Percentiles rank a stretch among this genome's conserved stretches.
Evolutionary conservation across 2,888 invertebrate species (phyloP).

Genomic region (Pyrrhia umbra): DNA sequence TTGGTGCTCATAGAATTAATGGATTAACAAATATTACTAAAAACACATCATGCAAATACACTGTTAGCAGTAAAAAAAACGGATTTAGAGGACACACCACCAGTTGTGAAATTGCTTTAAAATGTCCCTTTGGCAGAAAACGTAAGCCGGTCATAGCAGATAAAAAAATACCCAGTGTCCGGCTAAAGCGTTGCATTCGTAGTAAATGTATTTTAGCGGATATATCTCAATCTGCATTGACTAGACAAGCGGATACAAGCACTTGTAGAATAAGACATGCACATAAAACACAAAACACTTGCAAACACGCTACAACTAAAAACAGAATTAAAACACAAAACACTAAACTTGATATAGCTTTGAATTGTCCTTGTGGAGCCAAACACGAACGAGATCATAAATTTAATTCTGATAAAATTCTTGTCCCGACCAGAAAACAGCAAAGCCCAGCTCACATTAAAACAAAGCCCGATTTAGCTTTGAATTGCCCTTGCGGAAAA

Average conservation of each 20-base stretch:
- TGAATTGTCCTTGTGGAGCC: neutral
- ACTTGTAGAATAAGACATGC: neutral
- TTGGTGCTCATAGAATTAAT: neutral
- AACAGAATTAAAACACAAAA: neutral
- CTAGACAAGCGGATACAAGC: slow-evolving; percentile 8
- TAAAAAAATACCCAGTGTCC: slow-evolving; percentile 2
- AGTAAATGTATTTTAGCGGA: slow-evolving; percentile 9
- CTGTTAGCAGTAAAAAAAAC: neutral
- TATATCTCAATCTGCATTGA: neutral
- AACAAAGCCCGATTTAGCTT: neutral
- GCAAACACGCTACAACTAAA: slow-evolving; percentile 1
- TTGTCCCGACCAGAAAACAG: neutral
- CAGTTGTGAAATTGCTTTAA: neutral
- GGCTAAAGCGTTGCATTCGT: neutral
- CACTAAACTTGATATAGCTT: neutral
- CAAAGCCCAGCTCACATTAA: neutral
- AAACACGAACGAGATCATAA: neutral
- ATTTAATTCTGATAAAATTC: neutral
- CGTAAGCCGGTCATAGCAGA: slow-evolving; percentile 2
- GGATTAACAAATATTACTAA: neutral
- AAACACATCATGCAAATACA: neutral
- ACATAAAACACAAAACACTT: slow-evolving; percentile 17
- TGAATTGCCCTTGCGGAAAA: neutral
- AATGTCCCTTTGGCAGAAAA: neutral
- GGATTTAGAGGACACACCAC: neutral